Conservation (phyloP, 2,113 vertebrate genomes). For the Trochalopteron elliotii region DNA sequence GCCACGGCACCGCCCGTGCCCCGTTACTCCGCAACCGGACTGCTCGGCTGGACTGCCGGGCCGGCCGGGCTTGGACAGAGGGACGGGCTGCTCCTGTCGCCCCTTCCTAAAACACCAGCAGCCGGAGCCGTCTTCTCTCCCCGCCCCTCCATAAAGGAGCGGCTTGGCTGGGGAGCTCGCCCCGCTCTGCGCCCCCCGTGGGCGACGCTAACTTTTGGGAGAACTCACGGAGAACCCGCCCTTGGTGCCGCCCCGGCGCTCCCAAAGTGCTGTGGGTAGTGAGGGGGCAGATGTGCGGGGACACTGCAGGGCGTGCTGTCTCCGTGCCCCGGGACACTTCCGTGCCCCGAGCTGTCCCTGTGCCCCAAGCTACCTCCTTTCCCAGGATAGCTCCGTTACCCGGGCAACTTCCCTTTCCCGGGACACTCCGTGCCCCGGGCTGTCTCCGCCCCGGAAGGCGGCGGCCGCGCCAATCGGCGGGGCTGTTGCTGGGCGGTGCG, state of each 20-base stretch:
- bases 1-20: no score
- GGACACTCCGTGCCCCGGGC: fast-evolving
- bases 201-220: neutral
- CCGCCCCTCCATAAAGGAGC: fast-evolving
- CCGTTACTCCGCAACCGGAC: neutral
- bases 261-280: neutral
- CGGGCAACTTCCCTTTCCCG: neutral
- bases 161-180: fast-evolving
- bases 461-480: neutral
- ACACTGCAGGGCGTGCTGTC: fast-evolving
- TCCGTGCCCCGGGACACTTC: neutral
- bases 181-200: fast-evolving
- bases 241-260: neutral
- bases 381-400: neutral
- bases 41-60: neutral
- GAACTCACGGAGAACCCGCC: fast-evolving
- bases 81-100: fast-evolving
- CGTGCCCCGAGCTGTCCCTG: no score
- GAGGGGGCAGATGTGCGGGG: neutral
- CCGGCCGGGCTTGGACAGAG: fast-evolving
- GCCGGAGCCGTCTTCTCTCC: fast-evolving
- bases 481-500: neutral
- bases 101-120: neutral
- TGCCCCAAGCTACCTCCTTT: fast-evolving
- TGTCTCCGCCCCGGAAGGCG: neutral